Base-by-base conservation (phyloP, 2,797 vertebrate genomes). In the Ara ararauna region DNA sequence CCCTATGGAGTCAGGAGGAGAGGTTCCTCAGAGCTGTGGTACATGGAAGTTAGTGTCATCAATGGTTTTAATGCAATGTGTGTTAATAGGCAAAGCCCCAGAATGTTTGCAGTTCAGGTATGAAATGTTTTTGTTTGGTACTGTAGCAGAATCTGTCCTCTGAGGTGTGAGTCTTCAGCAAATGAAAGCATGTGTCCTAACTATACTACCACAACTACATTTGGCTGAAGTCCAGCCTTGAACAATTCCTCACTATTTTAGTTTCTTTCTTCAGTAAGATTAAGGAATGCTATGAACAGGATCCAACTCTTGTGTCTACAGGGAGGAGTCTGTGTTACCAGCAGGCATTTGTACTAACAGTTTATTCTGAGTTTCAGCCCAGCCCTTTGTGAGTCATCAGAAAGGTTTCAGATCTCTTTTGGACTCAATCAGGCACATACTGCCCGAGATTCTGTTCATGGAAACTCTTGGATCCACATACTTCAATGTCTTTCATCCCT, bases 131-230 rank as follows among this genome's bases (percentile, higher is more conserved):
- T 85, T 7, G 50, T 62, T 70, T 3, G 5, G 8, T 40, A 23
- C 8, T 3, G 5, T 48, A 48, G 68, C 26, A 77, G 34, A 64
- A 53, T 47, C 58, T 29, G 7, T 79, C 6, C 21, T 93, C 48
- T 7, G n/a, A 82, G 32, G 22, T 64, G 7, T 10, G 32, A 61
- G 48, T 65, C 45, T 81, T 45, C 7, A 47, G 50, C 40, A 65
- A 53, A 42, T 29, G 40, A 71, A 68, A 82, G 16, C 1, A 0
- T 0, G 0, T 61, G 11, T 82, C 16, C 17, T 85, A 23, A 10
- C 10, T 29, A 3, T 47, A 15, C 36, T 74, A 4, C 22, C 12
- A 23, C 36, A 72, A 2, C 16, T 50, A 9, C 2, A 1, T 54
- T 34, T 88, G 68, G 29, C 30, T 29, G 34, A 84, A 88, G 53